These are phyloP conservation scores for Amphiprion percula DNA, from an alignment of 2,113 vertebrate species.

Conservation along the genomic window DNA sequence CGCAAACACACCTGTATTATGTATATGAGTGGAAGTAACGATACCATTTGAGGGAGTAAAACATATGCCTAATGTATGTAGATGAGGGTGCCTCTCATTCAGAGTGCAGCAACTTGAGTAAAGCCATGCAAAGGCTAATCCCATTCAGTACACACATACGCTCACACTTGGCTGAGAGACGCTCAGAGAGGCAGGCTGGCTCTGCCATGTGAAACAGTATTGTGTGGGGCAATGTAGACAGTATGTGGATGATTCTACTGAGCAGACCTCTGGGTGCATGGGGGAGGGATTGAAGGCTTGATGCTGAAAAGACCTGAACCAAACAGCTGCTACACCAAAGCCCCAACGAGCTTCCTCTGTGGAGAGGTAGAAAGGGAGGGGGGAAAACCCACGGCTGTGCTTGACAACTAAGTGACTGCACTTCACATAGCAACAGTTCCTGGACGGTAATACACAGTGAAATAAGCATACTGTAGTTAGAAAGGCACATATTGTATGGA, in stretches of 20 bases:
- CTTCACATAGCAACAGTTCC: conserved; percentile 84
- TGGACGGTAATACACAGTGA: conserved; percentile 63
- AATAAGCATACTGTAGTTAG: conserved; percentile 58
- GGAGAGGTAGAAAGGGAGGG: conserved; percentile 67
- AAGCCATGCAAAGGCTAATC: conserved; percentile 80
- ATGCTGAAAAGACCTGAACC: conserved; percentile 82
- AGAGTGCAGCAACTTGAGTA: conserved; percentile 68
- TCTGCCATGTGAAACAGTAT: conserved; percentile 80
- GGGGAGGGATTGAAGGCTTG: conserved; percentile 74
- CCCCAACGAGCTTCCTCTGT: conserved; percentile 78
- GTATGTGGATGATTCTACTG: conserved; percentile 77
- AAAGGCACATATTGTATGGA: conserved; percentile 33
- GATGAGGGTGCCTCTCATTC: conserved; percentile 72
- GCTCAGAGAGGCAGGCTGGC: conserved; percentile 64
- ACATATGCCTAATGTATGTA: conserved; percentile 67
- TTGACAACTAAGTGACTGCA: conserved; percentile 83
- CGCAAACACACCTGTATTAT: conserved; percentile 69
- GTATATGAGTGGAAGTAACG: conserved; percentile 50
- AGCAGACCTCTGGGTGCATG: conserved; percentile 69
- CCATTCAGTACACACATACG: conserved; percentile 75
- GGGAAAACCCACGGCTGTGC: conserved; percentile 66
- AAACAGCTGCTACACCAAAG: conserved; percentile 81
- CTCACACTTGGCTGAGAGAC: conserved; percentile 73
- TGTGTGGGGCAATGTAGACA: conserved; percentile 81
- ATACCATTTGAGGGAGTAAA: conserved; percentile 27